Evolutionary conservation across 1,140 invertebrate species (phyloP).

Genomic region (Oncopodura yosiiana): DNA sequence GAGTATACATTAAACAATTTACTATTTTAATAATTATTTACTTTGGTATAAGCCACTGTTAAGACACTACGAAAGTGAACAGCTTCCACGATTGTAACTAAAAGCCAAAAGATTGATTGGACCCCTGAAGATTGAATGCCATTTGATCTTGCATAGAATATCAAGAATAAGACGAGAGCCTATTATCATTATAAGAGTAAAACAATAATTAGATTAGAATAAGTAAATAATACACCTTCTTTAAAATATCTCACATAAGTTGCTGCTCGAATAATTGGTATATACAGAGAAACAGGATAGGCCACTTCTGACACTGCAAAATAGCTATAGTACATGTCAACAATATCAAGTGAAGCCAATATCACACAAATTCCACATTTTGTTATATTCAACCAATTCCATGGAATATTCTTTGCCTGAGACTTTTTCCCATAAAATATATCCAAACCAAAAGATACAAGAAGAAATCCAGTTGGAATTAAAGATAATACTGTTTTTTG

Average conservation of each 20-base stretch:
- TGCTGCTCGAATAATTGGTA: conserved; percentile 31
- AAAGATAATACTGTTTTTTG: conserved; percentile 54
- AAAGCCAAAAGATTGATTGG: conserved; percentile 78
- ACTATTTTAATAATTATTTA: background rate
- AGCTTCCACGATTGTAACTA: conserved; percentile 56
- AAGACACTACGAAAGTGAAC: conserved; percentile 57
- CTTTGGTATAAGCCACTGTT: background rate
- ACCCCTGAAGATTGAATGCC: conserved; percentile 79
- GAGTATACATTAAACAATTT: background rate
- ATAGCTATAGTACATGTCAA: background rate
- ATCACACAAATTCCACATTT: conserved; percentile 51
- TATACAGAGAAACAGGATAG: conserved; percentile 26
- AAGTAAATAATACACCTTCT: background rate
- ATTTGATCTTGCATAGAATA: conserved; percentile 66
- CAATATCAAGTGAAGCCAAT: background rate
- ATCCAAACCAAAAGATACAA: conserved; percentile 63
- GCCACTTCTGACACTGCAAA: background rate
- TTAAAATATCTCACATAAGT: conserved; percentile 28
- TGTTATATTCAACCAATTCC: conserved; percentile 62
- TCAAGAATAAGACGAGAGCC: too few relatives aligned
- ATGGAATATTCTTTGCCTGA: conserved; percentile 65
- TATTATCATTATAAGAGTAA: background rate
- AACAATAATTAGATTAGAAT: background rate
- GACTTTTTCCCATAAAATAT: conserved; percentile 61
- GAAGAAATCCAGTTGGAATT: conserved; percentile 74